phyloP scores from a whole-genome alignment of 2,797 vertebrate genomes.

The Girardinus metallicus region DNA sequence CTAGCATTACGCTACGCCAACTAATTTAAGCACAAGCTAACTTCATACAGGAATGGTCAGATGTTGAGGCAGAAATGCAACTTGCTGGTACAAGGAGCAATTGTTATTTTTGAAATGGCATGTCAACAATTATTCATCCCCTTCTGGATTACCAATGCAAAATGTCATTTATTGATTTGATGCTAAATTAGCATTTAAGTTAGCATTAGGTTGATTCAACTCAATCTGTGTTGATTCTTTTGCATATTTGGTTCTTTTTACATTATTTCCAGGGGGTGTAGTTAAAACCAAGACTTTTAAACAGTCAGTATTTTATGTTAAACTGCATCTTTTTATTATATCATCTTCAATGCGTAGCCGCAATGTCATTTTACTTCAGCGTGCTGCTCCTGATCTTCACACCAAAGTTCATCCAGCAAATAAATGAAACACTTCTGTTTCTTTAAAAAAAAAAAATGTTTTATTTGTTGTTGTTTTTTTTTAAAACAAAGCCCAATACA shows the following conservation, averaged over 20 bases:
- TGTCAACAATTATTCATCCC: background rate
- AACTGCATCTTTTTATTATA: background rate
- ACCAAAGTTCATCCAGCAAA: background rate
- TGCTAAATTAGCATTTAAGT: too few species aligned
- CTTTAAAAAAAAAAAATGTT: constrained; percentile 87
- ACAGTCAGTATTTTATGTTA: background rate
- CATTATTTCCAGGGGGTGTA: background rate
- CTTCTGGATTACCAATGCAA: background rate
- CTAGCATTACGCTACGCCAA: background rate
- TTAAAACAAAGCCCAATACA: constrained; percentile 90
- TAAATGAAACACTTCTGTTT: constrained; percentile 21
- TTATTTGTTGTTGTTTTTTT: constrained; percentile 92
- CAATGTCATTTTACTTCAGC: background rate
- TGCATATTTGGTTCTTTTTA: background rate
- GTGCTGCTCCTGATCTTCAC: background rate
- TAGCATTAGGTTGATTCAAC: too few species aligned
- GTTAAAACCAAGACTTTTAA: background rate
- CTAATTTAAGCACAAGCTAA: background rate
- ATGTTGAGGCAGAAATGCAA: too few species aligned
- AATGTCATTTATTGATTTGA: background rate
- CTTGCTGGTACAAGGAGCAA: too few species aligned
- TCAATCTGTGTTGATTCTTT: too few species aligned
- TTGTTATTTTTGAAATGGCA: background rate
- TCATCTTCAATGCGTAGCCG: background rate
- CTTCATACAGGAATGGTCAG: too few species aligned